Evolutionary conservation across 2,113 vertebrate species (phyloP).

Genomic region (Ctenomys sociabilis): DNA sequence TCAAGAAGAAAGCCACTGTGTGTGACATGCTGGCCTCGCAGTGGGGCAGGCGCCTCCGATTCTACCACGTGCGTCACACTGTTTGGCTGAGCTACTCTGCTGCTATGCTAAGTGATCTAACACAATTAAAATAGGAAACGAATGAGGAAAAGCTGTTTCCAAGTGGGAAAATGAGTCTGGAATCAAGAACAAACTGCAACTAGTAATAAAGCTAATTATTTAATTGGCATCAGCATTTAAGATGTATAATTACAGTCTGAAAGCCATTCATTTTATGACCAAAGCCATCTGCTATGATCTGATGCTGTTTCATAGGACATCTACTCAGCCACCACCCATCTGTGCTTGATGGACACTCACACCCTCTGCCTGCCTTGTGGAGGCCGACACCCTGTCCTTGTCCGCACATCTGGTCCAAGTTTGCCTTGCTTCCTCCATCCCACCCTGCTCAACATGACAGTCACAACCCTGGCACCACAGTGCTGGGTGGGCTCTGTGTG

Average conservation of each 20-base stretch:
- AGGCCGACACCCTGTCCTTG: not conserved
- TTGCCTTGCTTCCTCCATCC: too few relatives aligned
- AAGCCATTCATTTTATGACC: constrained; percentile 57
- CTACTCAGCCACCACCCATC: not conserved
- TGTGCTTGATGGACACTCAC: not conserved
- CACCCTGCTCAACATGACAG: not conserved
- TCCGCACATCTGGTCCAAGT: fast-evolving
- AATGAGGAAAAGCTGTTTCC: constrained; percentile 19
- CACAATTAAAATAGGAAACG: not conserved
- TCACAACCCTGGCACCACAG: not conserved
- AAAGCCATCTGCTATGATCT: constrained; percentile 54
- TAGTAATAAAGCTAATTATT: constrained; percentile 67
- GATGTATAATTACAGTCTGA: constrained; percentile 57
- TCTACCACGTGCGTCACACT: fast-evolving
- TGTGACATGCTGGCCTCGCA: not conserved
- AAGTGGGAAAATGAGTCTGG: constrained; percentile 24
- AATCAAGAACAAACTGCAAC: constrained; percentile 61
- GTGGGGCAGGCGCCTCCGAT: too few relatives aligned
- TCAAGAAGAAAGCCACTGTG: not conserved
- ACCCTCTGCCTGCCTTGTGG: not conserved
- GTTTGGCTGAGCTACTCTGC: not conserved
- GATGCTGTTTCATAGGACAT: constrained; percentile 25
- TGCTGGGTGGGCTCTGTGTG: not conserved
- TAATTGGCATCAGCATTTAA: constrained; percentile 55
- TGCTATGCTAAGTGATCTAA: not conserved